These are phyloP conservation scores for Hepsetus odoe DNA, from an alignment of 2,113 vertebrate species.

Conservation along the genomic window DNA sequence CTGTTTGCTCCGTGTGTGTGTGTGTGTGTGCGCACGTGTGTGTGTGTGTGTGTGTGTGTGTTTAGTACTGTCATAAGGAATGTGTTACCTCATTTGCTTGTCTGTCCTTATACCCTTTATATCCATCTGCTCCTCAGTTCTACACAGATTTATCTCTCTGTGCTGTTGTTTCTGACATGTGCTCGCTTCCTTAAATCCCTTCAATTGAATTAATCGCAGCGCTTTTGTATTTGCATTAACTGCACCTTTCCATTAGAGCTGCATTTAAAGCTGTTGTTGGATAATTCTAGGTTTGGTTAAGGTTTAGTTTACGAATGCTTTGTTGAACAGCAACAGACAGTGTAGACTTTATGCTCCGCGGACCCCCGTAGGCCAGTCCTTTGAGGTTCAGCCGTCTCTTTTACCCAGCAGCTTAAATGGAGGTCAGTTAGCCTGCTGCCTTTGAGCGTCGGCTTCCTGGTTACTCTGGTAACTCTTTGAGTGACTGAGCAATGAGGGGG, in stretches of 20 bases:
- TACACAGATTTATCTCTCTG: constrained; percentile 38
- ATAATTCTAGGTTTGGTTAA: neutral
- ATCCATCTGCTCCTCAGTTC: constrained; percentile 55
- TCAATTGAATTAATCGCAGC: constrained; percentile 24
- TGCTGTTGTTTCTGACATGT: constrained; percentile 34
- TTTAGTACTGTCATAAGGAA: constrained; percentile 37
- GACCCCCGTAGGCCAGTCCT: neutral
- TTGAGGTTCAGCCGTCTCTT: constrained; percentile 1
- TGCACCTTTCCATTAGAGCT: constrained; percentile 12
- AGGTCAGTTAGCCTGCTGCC: constrained; percentile 28
- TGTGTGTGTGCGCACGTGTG: constrained; percentile 30
- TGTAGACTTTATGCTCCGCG: neutral
- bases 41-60: constrained; percentile 32
- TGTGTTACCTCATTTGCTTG: constrained; percentile 42
- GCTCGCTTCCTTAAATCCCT: constrained; percentile 38
- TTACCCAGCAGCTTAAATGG: constrained; percentile 34
- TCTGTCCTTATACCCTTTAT: constrained; percentile 46
- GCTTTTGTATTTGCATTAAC: constrained; percentile 45
- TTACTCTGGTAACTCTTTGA: constrained; percentile 37
- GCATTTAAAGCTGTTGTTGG: neutral
- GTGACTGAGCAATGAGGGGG: constrained; percentile 33
- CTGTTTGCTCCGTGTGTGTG: constrained; percentile 35
- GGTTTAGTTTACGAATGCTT: neutral
- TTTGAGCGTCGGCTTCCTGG: constrained; percentile 16
- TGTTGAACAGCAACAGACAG: neutral